Evolutionary conservation across 2,797 vertebrate species (phyloP).

Genomic region (Manis crassicaudata): DNA sequence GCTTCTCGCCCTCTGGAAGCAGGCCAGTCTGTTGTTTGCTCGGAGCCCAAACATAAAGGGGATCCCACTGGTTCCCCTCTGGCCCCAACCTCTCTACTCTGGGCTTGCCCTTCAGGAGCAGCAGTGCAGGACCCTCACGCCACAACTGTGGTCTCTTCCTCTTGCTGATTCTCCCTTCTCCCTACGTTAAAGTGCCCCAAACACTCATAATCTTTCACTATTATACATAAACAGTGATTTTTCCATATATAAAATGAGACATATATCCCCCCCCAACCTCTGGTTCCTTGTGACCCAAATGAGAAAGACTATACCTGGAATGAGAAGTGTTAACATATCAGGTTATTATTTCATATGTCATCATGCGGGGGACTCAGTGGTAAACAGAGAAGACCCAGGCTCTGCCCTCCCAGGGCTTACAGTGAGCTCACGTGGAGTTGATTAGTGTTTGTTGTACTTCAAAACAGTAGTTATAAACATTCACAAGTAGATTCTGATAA

Average conservation of each 20-base stretch:
- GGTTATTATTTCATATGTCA: not conserved
- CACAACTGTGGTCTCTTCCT: not conserved
- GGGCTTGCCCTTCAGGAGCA: not conserved
- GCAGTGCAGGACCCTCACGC: not conserved
- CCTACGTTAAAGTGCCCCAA: not conserved
- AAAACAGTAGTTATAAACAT: not conserved
- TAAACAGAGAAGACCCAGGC: not conserved
- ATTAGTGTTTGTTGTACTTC: not conserved
- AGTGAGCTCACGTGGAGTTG: not conserved
- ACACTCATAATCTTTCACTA: not conserved
- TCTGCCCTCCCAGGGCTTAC: not conserved
- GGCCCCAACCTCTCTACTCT: not conserved
- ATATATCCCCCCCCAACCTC: not conserved
- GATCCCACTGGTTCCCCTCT: not conserved
- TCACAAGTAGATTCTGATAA: not conserved
- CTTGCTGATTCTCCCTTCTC: not conserved
- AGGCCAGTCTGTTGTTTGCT: not conserved
- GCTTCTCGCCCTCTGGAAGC: not conserved
- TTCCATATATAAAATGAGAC: not conserved
- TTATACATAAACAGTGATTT: not conserved
- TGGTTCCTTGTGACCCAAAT: not conserved
- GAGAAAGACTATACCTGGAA: not conserved
- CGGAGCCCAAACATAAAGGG: not conserved
- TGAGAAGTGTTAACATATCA: not conserved
- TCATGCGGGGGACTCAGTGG: not conserved